These are phyloP conservation scores for Morbakka virulenta DNA, from an alignment of 30 jellyfish, hydroid and myxozoan species.

Conservation along the genomic window DNA sequence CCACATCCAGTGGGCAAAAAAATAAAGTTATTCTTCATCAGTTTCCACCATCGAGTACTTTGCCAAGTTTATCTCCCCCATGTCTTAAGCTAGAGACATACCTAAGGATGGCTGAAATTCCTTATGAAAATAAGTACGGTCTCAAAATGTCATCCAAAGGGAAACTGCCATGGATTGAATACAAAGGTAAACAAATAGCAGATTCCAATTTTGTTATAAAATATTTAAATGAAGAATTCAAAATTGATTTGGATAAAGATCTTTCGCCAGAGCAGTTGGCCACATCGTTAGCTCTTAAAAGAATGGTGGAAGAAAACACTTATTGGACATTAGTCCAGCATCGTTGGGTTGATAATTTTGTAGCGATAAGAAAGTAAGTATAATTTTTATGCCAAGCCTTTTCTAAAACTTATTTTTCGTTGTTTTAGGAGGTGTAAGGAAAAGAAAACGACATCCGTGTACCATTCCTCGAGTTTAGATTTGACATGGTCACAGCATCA, in stretches of 20 bases:
- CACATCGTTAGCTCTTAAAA: conserved; percentile 11
- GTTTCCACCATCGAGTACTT: neutral
- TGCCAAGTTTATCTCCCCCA: conserved; percentile 20
- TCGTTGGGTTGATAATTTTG: conserved; percentile 31
- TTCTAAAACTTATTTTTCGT: too few relatives aligned
- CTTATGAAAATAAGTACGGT: conserved; percentile 17
- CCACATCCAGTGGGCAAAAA: too few relatives aligned
- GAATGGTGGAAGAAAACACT: conserved; percentile 49
- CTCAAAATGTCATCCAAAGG: conserved; percentile 15
- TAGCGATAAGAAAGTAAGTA: conserved; percentile 7
- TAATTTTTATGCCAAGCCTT: too few relatives aligned
- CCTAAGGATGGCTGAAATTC: conserved; percentile 31
- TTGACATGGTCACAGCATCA: too few relatives aligned
- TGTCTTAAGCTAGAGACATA: conserved; percentile 43
- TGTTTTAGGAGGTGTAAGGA: too few relatives aligned
- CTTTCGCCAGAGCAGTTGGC: conserved; percentile 26
- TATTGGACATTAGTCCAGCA: conserved; percentile 38
- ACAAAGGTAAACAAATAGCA: conserved; percentile 10
- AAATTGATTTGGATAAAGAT: conserved; percentile 25
- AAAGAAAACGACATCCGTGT: too few relatives aligned
- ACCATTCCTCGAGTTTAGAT: too few relatives aligned
- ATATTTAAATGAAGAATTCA: conserved; percentile 10
- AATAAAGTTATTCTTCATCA: too few relatives aligned
- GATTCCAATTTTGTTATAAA: conserved; percentile 39
- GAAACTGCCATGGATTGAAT: conserved; percentile 35